A percentile compares a stretch with the other conserved stretches of the same genome.
Evolutionary conservation across 1,140 invertebrate species (phyloP).

Genomic region (Eubasilissa regina): DNA sequence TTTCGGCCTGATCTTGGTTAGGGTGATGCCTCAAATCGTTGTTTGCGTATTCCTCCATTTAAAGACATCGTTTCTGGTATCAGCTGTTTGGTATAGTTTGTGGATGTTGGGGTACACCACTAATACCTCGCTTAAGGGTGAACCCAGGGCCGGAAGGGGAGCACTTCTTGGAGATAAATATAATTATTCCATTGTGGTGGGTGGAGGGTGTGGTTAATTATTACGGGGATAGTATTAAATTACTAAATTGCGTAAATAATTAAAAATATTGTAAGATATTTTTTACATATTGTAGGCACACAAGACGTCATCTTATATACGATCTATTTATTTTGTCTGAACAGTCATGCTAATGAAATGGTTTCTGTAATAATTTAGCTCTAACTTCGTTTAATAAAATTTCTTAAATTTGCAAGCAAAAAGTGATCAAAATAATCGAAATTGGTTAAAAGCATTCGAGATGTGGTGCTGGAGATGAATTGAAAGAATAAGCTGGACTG

Average conservation of each 20-base stretch:
- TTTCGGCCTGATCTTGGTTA: not conserved
- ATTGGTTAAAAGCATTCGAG: too few relatives aligned
- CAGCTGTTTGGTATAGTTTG: conserved; percentile 42
- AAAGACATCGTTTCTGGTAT: conserved; percentile 37
- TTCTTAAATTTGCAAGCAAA: too few relatives aligned
- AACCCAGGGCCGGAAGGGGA: conserved; percentile 9
- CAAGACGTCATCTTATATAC: too few relatives aligned
- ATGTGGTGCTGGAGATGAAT: too few relatives aligned
- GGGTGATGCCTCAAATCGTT: not conserved
- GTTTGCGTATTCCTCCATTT: conserved; percentile 33
- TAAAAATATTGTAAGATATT: not conserved
- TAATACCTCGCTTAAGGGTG: conserved; percentile 30
- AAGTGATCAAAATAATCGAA: too few relatives aligned
- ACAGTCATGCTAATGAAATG: too few relatives aligned
- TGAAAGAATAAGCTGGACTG: too few relatives aligned
- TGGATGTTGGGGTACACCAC: conserved; percentile 13
- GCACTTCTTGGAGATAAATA: conserved; percentile 37
- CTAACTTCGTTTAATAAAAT: too few relatives aligned
- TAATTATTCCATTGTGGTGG: conserved; percentile 37
- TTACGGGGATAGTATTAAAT: conserved; percentile 30
- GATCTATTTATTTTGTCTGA: too few relatives aligned
- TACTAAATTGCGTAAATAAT: conserved; percentile 5
- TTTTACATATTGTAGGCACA: too few relatives aligned
- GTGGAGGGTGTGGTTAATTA: not conserved
- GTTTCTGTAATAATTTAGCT: too few relatives aligned